A percentile compares a stretch with the other conserved stretches of the same genome.
Evolutionary conservation across 1,140 invertebrate genomes (phyloP).

Genomic region (Archivesica marissinica): DNA sequence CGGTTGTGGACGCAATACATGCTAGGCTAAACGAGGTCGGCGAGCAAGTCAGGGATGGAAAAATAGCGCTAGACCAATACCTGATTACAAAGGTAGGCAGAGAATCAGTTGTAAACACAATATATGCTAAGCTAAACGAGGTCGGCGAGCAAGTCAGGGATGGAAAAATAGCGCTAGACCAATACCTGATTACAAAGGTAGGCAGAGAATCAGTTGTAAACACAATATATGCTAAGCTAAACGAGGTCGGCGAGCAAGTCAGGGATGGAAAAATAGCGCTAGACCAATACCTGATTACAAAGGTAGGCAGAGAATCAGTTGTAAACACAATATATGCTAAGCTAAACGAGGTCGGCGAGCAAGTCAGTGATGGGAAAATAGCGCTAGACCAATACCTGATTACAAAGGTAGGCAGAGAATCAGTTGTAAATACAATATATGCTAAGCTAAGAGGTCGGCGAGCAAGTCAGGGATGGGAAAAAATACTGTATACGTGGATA

Average conservation of each 20-base stretch:
- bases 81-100: constrained; percentile 93
- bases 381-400: constrained; percentile 93
- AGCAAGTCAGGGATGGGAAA: too few relatives aligned
- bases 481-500: too few relatives aligned
- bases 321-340: constrained; percentile 93
- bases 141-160: constrained; percentile 89
- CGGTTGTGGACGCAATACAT: constrained; percentile 94
- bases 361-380: constrained; percentile 88
- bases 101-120: constrained; percentile 93
- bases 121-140: constrained; percentile 88
- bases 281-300: constrained; percentile 94
- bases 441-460: too few relatives aligned
- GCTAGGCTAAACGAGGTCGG: constrained; percentile 87
- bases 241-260: constrained; percentile 88
- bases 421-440: too few relatives aligned
- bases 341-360: constrained; percentile 87
- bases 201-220: constrained; percentile 92
- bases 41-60: constrained; percentile 87
- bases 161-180: constrained; percentile 89
- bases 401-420: constrained; percentile 91
- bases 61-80: constrained; percentile 91
- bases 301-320: constrained; percentile 91
- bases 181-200: constrained; percentile 95
- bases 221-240: constrained; percentile 90
- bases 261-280: constrained; percentile 89